Evolutionary conservation across 2,888 invertebrate genomes (phyloP).

Genomic region (Reticulitermes lucifugus): DNA sequence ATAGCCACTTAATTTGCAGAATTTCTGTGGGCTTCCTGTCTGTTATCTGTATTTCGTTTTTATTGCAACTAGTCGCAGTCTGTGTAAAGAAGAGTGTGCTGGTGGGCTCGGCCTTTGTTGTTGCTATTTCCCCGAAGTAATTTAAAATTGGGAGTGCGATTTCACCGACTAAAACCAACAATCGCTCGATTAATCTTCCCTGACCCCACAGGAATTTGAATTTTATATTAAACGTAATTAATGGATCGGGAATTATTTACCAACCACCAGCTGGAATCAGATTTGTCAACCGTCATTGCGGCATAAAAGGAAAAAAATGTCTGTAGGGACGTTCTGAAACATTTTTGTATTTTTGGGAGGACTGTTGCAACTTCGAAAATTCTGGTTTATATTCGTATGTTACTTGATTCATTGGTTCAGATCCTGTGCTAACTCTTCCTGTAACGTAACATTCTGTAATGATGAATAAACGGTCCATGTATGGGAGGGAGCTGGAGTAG

Average conservation of each 20-base stretch:
- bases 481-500: too few species aligned
- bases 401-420: too few species aligned
- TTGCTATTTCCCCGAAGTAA: neutral
- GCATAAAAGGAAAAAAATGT: neutral
- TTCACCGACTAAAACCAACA: neutral
- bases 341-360: neutral
- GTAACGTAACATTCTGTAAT: too few species aligned
- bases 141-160: neutral
- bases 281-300: neutral
- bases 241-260: neutral
- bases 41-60: too few species aligned
- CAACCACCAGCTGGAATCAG: neutral
- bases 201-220: neutral
- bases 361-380: too few species aligned
- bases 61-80: neutral
- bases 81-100: neutral
- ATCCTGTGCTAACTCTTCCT: too few species aligned
- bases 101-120: neutral
- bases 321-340: neutral
- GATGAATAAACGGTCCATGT: too few species aligned
- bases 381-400: too few species aligned
- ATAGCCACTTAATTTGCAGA: too few species aligned
- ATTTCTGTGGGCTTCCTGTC: too few species aligned
- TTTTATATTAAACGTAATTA: constrained; percentile 10
- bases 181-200: neutral